Evolutionary conservation across 2,113 vertebrate species (phyloP).

Genomic region (Plectropomus leopardus): DNA sequence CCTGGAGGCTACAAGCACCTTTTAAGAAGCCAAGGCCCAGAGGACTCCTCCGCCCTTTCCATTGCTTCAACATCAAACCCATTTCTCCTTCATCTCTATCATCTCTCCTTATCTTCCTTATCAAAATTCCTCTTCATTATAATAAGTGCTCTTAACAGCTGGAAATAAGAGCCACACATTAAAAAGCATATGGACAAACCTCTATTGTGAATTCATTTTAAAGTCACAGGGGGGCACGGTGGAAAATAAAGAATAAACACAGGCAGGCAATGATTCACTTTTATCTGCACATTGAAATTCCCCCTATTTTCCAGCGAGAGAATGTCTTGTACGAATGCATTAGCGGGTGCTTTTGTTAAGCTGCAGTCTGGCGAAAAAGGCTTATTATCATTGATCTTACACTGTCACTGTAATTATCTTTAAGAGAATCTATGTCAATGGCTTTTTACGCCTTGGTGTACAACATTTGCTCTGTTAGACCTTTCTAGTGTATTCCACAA

Average conservation of each 20-base stretch:
- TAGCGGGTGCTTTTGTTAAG: constrained; percentile 56
- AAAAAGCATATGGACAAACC: constrained; percentile 45
- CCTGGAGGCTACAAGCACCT: constrained; percentile 69
- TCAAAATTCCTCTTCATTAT: constrained; percentile 59
- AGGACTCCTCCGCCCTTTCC: constrained; percentile 61
- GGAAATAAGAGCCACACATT: constrained; percentile 34
- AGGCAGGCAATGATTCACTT: constrained; percentile 42
- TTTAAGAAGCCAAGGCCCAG: constrained; percentile 58
- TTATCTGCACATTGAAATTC: constrained; percentile 54
- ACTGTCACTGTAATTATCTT: constrained; percentile 56
- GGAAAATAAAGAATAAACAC: constrained; percentile 31
- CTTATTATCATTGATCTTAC: constrained; percentile 56
- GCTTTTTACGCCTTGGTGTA: constrained; percentile 38
- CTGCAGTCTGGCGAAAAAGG: constrained; percentile 32
- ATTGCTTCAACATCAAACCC: constrained; percentile 73
- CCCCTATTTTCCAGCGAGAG: constrained; percentile 23
- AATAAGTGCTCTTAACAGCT: constrained; percentile 50
- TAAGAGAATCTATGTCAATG: constrained; percentile 43
- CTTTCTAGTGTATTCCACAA: not conserved
- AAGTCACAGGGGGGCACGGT: constrained; percentile 12
- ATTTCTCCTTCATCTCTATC: constrained; percentile 43
- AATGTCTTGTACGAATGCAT: constrained; percentile 52
- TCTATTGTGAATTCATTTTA: constrained; percentile 39
- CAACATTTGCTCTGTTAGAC: constrained; percentile 1
- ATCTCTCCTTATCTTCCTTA: constrained; percentile 40